Conservation (phyloP, 2,113 vertebrate genomes). For the Halichoeres trimaculatus region DNA sequence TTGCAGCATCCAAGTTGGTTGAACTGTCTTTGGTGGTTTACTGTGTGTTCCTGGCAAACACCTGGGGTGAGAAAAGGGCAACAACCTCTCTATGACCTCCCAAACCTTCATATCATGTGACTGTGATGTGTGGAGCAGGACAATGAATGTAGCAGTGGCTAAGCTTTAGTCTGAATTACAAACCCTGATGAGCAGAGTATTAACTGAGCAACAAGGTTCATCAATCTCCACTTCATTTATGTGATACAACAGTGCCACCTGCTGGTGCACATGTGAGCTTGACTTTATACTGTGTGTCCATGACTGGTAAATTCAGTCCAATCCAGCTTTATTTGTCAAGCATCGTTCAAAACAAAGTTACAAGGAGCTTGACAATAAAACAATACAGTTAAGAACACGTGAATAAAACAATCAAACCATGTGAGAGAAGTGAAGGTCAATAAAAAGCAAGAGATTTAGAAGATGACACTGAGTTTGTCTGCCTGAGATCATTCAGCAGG, state of each 20-base stretch:
- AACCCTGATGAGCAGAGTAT: conserved; percentile 59
- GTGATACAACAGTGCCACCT: conserved; percentile 73
- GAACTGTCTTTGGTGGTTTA: conserved; percentile 1
- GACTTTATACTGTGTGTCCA: conserved; percentile 12
- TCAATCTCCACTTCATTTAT: background rate
- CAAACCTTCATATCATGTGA: conserved; percentile 57
- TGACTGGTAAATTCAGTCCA: no score
- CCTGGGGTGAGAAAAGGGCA: conserved; percentile 48
- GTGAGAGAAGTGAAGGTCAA: no score
- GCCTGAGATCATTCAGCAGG: no score
- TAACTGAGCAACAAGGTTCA: conserved; percentile 56
- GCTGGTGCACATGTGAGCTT: conserved; percentile 20
- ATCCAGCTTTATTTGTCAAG: no score
- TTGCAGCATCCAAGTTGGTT: conserved; percentile 10
- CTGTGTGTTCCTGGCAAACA: conserved; percentile 42
- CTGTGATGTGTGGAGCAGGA: conserved; percentile 74
- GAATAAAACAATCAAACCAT: no score
- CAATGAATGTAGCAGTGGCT: conserved; percentile 54
- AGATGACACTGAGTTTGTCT: no score
- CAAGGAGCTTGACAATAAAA: no score
- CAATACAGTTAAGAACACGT: no score
- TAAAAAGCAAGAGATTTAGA: no score
- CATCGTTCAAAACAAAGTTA: no score
- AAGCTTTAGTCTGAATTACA: conserved; percentile 62
- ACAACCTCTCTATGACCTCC: conserved; percentile 65